Conservation (phyloP, 2,113 vertebrate species). For the Oncorhynchus masou region DNA sequence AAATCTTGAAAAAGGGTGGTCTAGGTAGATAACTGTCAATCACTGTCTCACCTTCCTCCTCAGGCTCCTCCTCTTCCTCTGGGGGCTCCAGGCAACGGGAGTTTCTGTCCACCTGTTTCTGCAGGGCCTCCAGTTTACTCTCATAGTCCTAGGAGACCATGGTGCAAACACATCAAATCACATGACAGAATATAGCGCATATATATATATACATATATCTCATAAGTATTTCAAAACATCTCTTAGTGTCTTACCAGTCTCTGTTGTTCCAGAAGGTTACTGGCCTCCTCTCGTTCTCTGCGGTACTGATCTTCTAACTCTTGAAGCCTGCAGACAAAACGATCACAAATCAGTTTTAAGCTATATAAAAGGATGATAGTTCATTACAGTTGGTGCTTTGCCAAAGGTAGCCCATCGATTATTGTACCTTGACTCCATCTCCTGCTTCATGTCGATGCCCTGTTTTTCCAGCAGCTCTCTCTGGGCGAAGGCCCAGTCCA, state of each 20-base stretch:
- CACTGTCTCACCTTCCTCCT: constrained; percentile 88
- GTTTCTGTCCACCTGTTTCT: constrained; percentile 85
- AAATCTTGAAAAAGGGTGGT: neutral
- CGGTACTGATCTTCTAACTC: constrained; percentile 96
- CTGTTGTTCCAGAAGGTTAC: constrained; percentile 95
- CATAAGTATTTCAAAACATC: neutral
- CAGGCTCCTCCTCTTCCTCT: constrained; percentile 94
- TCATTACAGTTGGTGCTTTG: neutral
- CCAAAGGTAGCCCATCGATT: neutral
- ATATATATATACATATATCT: constrained; percentile 8
- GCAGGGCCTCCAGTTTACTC: constrained; percentile 94
- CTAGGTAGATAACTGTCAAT: neutral
- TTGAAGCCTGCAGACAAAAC: constrained; percentile 79
- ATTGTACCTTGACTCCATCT: constrained; percentile 94
- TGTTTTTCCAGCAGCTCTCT: constrained; percentile 96
- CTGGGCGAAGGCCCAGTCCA: constrained; percentile 97
- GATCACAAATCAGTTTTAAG: neutral
- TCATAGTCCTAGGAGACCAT: constrained; percentile 86
- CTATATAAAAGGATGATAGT: neutral
- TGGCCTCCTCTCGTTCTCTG: constrained; percentile 92
- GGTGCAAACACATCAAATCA: neutral
- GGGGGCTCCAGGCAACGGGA: constrained; percentile 87
- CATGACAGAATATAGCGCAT: neutral
- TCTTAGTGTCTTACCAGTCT: constrained; percentile 80
- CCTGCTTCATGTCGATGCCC: constrained; percentile 98